Base-by-base conservation (phyloP, 2,888 invertebrate genomes). In the Mamestra brassicae region DNA sequence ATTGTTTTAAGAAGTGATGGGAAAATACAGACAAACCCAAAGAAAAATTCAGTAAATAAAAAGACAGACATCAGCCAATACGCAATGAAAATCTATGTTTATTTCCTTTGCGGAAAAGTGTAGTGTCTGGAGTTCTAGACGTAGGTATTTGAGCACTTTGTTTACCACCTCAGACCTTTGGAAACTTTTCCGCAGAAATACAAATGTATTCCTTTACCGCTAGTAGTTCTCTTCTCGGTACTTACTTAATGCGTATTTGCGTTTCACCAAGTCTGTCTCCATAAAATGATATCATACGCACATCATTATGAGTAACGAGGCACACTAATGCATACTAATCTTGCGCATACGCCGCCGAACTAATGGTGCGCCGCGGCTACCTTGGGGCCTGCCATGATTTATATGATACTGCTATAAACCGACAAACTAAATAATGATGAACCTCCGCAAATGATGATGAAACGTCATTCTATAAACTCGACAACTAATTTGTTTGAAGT, bases 241-340 rank as follows among this genome's bases (percentile, higher is more conserved):
- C 75, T 76, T 81, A 84, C 72, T 85, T 74, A 81, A 70, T 68
- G 68, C 78, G 67, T 71, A 83, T 89, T 73, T 69, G 74, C 80
- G 61, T 73, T 80, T 90, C 84, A 88, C 88, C 86, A 89, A 90
- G 83, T 87, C 85, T 63, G 70, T 65, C 72, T 83, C 87, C 85
- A 89, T 90, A 89, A 85, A 89, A 85, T 91, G 90, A 92, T 90
- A 91, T 90, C 90, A 91, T 90, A 87, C 84, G 81, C 84, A 76
- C 89, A 88, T 92, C 89, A 90, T 89, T 89, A 91, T 88, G 85
- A 85, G 84, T 91, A 91, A 90, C 86, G 88, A 90, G 86, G 74
- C 81, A 72, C 85, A 74, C 85, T 89, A 89, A 86, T 87, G 90
- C 90, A 90, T 91, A 90, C 86, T 90, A 92, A 91, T 91, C 85